Conservation (phyloP, 2,797 vertebrate species). For the Parauchenoglanis punctatus region DNA sequence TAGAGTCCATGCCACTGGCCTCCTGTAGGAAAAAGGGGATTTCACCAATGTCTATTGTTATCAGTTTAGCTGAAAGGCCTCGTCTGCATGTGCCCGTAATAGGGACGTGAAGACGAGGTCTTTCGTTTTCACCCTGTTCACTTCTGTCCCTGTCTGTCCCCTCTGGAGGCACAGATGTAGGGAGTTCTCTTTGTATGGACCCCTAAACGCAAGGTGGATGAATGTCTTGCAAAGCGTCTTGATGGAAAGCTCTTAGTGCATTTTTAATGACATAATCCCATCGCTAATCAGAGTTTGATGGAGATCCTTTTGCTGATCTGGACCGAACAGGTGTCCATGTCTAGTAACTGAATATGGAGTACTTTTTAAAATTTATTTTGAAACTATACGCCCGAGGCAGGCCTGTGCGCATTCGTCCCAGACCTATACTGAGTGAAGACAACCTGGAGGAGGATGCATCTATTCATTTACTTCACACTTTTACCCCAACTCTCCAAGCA, state of each 20-base stretch:
- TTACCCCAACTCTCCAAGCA: slow-evolving; percentile 18
- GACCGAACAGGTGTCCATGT: slow-evolving; percentile 65
- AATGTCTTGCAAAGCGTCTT: slow-evolving; percentile 66
- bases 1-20: slow-evolving; percentile 82
- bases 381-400: neutral
- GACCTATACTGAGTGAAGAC: slow-evolving; percentile 29
- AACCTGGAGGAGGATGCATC: slow-evolving; percentile 22
- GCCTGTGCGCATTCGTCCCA: neutral
- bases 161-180: slow-evolving; percentile 65
- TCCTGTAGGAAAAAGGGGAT: slow-evolving; percentile 74
- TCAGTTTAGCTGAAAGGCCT: slow-evolving; percentile 85
- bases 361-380: neutral
- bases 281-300: slow-evolving; percentile 71
- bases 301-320: slow-evolving; percentile 31
- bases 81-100: slow-evolving; percentile 73
- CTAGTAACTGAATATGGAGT: slow-evolving; percentile 40
- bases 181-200: slow-evolving; percentile 45
- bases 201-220: slow-evolving; percentile 71
- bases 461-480: slow-evolving; percentile 31
- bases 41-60: slow-evolving; percentile 82
- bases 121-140: slow-evolving; percentile 55
- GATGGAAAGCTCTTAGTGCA: slow-evolving; percentile 76
- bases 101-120: slow-evolving; percentile 76
- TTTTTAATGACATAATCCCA: slow-evolving; percentile 75
- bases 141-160: slow-evolving; percentile 56